Conservation (phyloP, 2,888 invertebrate species). For the Sabatieria punctata region DNA sequence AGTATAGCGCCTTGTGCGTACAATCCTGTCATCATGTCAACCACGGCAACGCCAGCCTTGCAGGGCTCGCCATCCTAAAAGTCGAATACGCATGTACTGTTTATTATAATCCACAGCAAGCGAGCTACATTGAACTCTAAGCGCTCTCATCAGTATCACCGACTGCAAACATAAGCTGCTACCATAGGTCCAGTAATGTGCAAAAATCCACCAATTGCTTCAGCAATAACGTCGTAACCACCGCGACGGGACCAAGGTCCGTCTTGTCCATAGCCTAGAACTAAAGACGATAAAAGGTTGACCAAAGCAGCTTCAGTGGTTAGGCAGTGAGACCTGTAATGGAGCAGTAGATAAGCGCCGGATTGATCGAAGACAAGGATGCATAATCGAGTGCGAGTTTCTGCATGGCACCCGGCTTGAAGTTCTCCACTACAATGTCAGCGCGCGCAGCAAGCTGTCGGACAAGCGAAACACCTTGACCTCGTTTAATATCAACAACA, state of each 20-base stretch:
- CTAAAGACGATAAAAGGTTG: too few species aligned
- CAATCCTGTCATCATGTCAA: constrained; percentile 77
- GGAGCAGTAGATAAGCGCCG: constrained; percentile 73
- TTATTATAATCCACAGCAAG: too few species aligned
- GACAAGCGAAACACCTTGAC: constrained; percentile 40
- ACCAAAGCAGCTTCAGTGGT: too few species aligned
- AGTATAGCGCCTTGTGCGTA: constrained; percentile 86
- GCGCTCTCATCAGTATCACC: too few species aligned
- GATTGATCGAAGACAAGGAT: constrained; percentile 49
- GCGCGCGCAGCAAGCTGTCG: constrained; percentile 51
- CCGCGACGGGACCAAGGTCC: constrained; percentile 70
- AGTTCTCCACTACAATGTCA: constrained; percentile 84
- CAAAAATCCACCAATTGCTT: constrained; percentile 73
- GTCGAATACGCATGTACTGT: too few species aligned
- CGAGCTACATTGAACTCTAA: too few species aligned
- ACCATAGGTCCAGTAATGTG: constrained; percentile 66
- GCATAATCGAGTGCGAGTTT: constrained; percentile 61
- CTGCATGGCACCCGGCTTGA: constrained; percentile 69
- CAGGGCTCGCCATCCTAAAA: constrained; percentile 54
- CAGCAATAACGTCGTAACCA: constrained; percentile 91
- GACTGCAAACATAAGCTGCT: too few species aligned
- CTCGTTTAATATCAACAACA: constrained; percentile 60
- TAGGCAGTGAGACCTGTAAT: constrained; percentile 46
- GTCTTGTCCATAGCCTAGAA: constrained; percentile 54
- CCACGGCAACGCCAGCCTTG: constrained; percentile 78